Evolutionary conservation across 2,113 vertebrate genomes (phyloP), one percentile per base, ranked within the genome.

Genomic region (Eubucco bourcierii): DNA sequence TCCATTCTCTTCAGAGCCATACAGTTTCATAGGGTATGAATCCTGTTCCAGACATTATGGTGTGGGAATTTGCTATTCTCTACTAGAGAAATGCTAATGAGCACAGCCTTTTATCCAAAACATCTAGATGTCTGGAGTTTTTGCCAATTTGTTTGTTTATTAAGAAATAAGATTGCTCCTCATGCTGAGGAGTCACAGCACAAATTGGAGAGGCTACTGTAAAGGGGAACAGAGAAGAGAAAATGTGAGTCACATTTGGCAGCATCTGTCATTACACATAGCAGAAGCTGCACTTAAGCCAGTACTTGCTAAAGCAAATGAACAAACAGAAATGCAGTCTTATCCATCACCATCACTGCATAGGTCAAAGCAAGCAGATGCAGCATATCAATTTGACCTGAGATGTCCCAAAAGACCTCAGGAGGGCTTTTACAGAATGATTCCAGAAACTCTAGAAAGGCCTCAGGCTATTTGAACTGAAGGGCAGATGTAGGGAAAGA

Each of bases 141-240:
- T 90, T 86, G 87, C 65, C 87, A 90, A 72, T 88, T 91, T 91
- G 56, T 89, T 96, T 95, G 83, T 91, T 91, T 88, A 86, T 95
- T 86, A 88, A 85, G 82, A 91, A 94, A 91, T 80, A 93, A 83
- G 72, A 91, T 75, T 90, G 80, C 61, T 95, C 44, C 76, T 78
- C 82, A 74, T 21, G 58, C 95, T 83, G 90, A 83, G 88, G 88
- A 88, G 67, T 71, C 71, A 77, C 72, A 86, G 80, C 76, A 95
- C 79, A 79, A 91, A 90, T 37, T 87, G 84, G 72, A 95, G 41
- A 93, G n/a, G 47, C 64, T 94, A 71, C 75, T 77, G 60, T 55
- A 90, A 37, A 64, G 67, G 27, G 29, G 9, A 92, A 74, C 0
- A 2, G 37, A 39, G 37, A 89, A 87, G 55, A 90, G 71, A 95